Base-by-base conservation (phyloP, 2,113 vertebrate genomes). In the Trematomus loennbergii region DNA sequence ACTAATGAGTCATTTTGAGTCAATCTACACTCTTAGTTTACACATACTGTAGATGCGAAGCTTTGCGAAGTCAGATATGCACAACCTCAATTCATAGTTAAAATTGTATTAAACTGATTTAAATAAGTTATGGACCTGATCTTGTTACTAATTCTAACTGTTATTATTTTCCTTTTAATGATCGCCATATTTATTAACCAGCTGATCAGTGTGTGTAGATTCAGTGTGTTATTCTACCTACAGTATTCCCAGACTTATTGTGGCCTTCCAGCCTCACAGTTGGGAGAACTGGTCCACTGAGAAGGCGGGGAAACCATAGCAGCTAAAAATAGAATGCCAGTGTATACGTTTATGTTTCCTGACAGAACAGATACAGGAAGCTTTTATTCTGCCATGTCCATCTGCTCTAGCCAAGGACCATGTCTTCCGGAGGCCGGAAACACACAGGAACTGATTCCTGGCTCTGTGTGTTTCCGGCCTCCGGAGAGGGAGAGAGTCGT, bases 371-470 rank as follows among this genome's bases (percentile, higher is more conserved):
- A 74, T 69, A 82, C 78, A 86, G 87, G 75, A 87, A 91, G 71
- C 68, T 72, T 52, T 75, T 77, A 25, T 65, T 79, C 75, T 83
- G 86, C 85, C 83, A 88, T 52, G 79, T 91, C 81, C 79, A 80
- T 70, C 68, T 72, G 57, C 71, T 45, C 20, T 9, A 16, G 67
- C 52, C 50, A 68, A 20, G 12, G n/a, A n/a, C 5, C 49, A 53
- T 50, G 64, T 17, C 65, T 53, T 20, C 65, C 29, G 49, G 65
- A 17, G n/a, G 65, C 65, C 17, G 22, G 46, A 46, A 22, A 17
- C 22, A 68, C 48, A 33, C 49, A 43, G 65, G 49, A 68, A 33
- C 6, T 3, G 11, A 6, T 9, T 22, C 12, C 33, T 13, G 65
- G 29, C 29, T 29, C 29, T 29, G 29, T 29, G 29, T 29, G 29